phyloP scores from a whole-genome alignment of 2,113 vertebrate species.

The Poecile atricapillus region DNA sequence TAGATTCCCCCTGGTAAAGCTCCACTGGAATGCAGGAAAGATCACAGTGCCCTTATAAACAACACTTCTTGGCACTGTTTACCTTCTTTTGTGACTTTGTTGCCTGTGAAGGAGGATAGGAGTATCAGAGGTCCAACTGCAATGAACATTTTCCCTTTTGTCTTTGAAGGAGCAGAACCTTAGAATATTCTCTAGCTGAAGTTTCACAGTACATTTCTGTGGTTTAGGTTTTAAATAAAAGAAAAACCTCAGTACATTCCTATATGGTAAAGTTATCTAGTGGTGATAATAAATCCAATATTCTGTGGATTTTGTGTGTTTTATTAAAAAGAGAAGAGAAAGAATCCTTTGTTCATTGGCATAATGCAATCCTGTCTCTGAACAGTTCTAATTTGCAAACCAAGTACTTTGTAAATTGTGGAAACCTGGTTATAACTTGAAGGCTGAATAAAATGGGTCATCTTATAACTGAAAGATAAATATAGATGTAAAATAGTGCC shows the following conservation, averaged over 20 bases:
- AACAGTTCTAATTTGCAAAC: conserved; percentile 53
- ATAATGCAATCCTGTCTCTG: conserved; percentile 48
- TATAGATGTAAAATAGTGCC: conserved; percentile 48
- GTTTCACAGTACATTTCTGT: not conserved
- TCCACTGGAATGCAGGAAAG: conserved; percentile 64
- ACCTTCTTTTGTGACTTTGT: conserved; percentile 72
- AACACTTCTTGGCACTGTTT: conserved; percentile 60
- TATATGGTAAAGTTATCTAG: conserved; percentile 44
- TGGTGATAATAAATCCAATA: conserved; percentile 54
- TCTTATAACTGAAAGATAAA: conserved; percentile 64
- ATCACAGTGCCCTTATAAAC: conserved; percentile 70
- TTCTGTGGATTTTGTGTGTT: conserved; percentile 38
- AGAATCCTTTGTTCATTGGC: conserved; percentile 46
- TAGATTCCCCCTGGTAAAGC: conserved; percentile 61
- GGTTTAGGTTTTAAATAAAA: not conserved
- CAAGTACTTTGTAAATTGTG: conserved; percentile 66
- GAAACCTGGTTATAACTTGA: conserved; percentile 58
- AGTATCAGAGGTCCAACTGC: not conserved
- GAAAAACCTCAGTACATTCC: not conserved
- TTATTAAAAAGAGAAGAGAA: conserved; percentile 45
- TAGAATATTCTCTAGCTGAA: not conserved
- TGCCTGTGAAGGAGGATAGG: conserved; percentile 35
- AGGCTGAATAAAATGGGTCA: conserved; percentile 69
- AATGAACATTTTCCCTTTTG: conserved; percentile 11
- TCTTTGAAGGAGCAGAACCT: conserved; percentile 10